Percentiles rank a stretch among this genome's conserved stretches.
phyloP scores from a whole-genome alignment of 2,888 invertebrate genomes.

The Yponomeuta cagnagella region DNA sequence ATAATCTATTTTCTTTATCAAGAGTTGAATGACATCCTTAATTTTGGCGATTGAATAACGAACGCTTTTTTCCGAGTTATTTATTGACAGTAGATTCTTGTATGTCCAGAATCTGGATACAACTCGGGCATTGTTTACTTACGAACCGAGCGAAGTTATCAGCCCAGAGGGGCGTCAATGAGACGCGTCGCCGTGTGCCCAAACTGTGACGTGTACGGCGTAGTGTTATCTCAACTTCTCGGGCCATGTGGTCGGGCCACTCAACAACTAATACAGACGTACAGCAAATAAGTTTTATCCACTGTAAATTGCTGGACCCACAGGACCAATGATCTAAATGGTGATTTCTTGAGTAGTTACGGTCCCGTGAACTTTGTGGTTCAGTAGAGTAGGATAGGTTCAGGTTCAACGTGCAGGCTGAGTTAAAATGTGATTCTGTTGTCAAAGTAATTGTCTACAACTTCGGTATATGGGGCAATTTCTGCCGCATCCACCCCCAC shows the following conservation, averaged over 20 bases:
- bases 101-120: not conserved
- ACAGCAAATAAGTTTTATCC: no score
- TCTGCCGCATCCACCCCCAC: no score
- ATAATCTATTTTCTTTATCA: not conserved
- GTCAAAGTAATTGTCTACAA: no score
- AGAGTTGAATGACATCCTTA: not conserved
- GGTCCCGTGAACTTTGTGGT: no score
- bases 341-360: no score
- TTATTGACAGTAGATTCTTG: not conserved
- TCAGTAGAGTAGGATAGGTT: no score
- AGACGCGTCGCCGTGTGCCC: conserved; percentile 43
- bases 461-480: no score
- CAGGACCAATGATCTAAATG: no score
- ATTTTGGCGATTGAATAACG: not conserved
- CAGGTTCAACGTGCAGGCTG: no score
- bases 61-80: not conserved
- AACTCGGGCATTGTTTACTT: not conserved
- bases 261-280: not conserved
- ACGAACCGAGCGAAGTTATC: conserved; percentile 46
- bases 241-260: conserved; percentile 43
- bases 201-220: conserved; percentile 38
- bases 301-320: no score
- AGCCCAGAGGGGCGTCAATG: conserved; percentile 57
- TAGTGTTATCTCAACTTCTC: conserved; percentile 41
- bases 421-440: no score